Percentiles rank a stretch among this genome's conserved stretches.
These are phyloP conservation scores for Ceratosolen fusciceps DNA, from an alignment of 1,140 invertebrate species.

Conservation along the genomic window DNA sequence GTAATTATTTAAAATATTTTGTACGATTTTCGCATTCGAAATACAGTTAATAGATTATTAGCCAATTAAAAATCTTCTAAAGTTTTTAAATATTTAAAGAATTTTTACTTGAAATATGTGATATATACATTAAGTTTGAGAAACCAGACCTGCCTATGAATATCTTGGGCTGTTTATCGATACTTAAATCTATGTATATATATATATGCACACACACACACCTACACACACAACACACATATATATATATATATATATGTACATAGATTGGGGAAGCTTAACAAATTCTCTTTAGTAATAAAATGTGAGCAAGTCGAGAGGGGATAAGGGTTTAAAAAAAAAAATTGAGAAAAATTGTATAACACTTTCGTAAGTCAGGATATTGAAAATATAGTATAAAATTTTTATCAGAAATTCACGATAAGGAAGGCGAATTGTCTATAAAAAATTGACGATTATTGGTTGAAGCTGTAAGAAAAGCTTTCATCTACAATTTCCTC, in stretches of 20 bases:
- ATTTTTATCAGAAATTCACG: not conserved
- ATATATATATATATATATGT: not conserved
- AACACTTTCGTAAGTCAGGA: not conserved
- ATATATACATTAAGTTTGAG: not conserved
- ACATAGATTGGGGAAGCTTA: not conserved
- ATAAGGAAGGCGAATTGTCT: too few species aligned
- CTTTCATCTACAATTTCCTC: too few species aligned
- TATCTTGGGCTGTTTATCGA: not conserved
- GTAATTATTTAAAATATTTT: too few species aligned
- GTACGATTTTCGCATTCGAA: too few species aligned
- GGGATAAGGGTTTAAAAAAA: not conserved
- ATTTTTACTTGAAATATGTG: too few species aligned
- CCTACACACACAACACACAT: too few species aligned
- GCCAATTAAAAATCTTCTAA: not conserved
- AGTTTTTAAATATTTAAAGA: too few species aligned
- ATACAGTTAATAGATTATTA: too few species aligned
- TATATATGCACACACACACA: not conserved
- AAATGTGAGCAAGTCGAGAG: not conserved
- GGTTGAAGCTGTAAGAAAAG: not conserved
- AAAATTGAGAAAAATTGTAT: not conserved
- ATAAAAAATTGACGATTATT: not conserved
- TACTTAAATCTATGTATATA: not conserved
- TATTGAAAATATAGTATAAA: not conserved
- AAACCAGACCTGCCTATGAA: not conserved
- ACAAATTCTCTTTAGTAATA: not conserved